These are phyloP conservation scores for Diadegma fenestrale DNA, from an alignment of 2,888 invertebrate species.

Conservation along the genomic window DNA sequence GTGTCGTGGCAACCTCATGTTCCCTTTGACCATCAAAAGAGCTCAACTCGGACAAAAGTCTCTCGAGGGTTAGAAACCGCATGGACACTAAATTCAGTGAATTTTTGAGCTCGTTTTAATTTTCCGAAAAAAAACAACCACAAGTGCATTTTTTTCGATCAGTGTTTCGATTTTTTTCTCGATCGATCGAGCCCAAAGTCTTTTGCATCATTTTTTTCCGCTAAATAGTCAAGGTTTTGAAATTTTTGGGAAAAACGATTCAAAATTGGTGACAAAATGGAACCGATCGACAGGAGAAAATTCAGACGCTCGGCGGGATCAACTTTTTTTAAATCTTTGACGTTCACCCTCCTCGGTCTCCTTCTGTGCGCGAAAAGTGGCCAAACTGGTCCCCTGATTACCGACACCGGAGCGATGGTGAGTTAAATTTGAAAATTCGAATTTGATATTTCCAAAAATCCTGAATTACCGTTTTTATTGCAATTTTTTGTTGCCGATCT, in stretches of 20 bases:
- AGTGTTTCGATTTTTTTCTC: conserved; percentile 11
- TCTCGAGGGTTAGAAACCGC: not conserved
- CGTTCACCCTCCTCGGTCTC: conserved; percentile 65
- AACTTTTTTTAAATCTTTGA: conserved; percentile 19
- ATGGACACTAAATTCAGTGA: not conserved
- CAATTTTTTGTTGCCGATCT: not conserved
- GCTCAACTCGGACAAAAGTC: conserved; percentile 41
- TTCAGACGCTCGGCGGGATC: not conserved
- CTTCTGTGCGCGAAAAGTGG: conserved; percentile 64
- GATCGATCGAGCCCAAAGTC: not conserved
- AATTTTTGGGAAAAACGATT: not conserved
- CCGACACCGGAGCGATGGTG: conserved; percentile 80
- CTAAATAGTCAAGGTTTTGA: not conserved
- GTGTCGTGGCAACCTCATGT: conserved; percentile 81
- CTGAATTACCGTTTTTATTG: not conserved
- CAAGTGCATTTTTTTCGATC: not conserved
- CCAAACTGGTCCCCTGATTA: conserved; percentile 70
- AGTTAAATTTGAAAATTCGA: conserved; percentile 64
- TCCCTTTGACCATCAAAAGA: conserved; percentile 70
- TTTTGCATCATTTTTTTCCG: not conserved
- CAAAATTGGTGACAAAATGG: conserved; percentile 22
- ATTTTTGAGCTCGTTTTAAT: not conserved
- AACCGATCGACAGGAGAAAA: conserved; percentile 56
- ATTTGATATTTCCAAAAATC: not conserved
- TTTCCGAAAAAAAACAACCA: not conserved